phyloP scores from a whole-genome alignment of 2,113 vertebrate species.

The Erpornis zantholeuca region DNA sequence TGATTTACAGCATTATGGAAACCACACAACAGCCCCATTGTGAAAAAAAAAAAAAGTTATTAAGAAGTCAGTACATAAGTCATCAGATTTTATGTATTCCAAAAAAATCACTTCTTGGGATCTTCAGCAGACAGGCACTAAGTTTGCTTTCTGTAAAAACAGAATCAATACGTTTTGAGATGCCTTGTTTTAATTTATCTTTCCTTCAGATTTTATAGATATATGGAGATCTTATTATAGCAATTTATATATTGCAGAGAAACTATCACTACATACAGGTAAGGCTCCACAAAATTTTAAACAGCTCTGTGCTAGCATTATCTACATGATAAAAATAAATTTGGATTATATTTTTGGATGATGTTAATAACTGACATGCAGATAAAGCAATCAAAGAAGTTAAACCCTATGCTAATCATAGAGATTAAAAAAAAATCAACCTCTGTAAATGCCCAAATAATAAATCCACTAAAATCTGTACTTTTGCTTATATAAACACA shows the following conservation, averaged over 20 bases:
- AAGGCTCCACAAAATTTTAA: not conserved
- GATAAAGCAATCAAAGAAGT: not conserved
- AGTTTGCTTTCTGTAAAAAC: not conserved
- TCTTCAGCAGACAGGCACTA: not conserved
- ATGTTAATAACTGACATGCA: not conserved
- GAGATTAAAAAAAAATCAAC: not conserved
- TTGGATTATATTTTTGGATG: not conserved
- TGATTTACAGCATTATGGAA: slow-evolving; percentile 52
- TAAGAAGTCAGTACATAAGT: slow-evolving; percentile 20
- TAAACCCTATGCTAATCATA: not conserved
- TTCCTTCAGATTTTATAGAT: not conserved
- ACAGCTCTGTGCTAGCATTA: not conserved
- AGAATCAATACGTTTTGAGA: not conserved
- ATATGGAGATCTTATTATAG: not conserved
- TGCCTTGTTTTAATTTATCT: slow-evolving; percentile 1
- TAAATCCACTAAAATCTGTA: not conserved
- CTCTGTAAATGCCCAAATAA: not conserved
- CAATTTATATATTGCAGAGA: not conserved
- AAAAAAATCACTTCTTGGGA: slow-evolving; percentile 7
- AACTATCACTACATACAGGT: not conserved
- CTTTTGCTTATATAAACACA: not conserved
- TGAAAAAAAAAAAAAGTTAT: slow-evolving; percentile 48
- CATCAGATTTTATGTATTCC: slow-evolving; percentile 9
- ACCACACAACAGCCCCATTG: not conserved
- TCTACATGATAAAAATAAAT: not conserved